A percentile compares a stretch with the other conserved stretches of the same genome.
Conservation (phyloP, 2,797 vertebrate genomes). For the Pseudochirops cupreus region DNA sequence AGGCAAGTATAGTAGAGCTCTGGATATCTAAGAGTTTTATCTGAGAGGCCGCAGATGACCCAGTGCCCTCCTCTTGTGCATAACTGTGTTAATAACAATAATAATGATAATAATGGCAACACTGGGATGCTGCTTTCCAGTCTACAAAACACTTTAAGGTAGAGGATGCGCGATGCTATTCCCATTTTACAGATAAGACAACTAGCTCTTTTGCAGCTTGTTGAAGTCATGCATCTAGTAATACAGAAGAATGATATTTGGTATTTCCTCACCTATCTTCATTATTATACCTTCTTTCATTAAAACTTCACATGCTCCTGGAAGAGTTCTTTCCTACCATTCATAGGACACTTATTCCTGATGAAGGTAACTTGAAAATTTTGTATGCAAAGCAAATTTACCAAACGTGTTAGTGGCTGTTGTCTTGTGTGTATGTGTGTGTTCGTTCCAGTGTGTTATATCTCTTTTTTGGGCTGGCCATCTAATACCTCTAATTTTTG, state of each 20-base stretch:
- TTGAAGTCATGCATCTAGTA: neutral
- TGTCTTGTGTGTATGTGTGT: neutral
- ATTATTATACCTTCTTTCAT: neutral
- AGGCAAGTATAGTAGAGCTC: neutral
- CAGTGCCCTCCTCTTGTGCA: neutral
- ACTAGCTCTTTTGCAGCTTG: neutral
- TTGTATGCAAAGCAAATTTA: slow-evolving; percentile 16
- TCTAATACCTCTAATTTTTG: neutral
- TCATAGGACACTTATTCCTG: slow-evolving; percentile 17
- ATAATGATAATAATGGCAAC: neutral
- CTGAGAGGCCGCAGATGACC: neutral
- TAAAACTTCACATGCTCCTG: neutral
- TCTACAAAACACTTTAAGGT: neutral
- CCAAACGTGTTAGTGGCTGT: neutral
- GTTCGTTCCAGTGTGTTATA: neutral
- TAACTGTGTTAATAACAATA: neutral
- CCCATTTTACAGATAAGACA: neutral
- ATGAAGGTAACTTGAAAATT: slow-evolving; percentile 17
- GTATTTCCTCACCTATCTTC: neutral
- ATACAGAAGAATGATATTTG: neutral
- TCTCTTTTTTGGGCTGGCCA: neutral
- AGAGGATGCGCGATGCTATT: neutral
- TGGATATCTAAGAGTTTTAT: neutral
- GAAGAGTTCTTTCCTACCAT: slow-evolving; percentile 2
- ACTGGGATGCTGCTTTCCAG: neutral